A percentile compares a stretch with the other conserved stretches of the same genome.
Evolutionary conservation across 2,797 vertebrate species (phyloP).

Genomic region (Acipenser transmontanus): DNA sequence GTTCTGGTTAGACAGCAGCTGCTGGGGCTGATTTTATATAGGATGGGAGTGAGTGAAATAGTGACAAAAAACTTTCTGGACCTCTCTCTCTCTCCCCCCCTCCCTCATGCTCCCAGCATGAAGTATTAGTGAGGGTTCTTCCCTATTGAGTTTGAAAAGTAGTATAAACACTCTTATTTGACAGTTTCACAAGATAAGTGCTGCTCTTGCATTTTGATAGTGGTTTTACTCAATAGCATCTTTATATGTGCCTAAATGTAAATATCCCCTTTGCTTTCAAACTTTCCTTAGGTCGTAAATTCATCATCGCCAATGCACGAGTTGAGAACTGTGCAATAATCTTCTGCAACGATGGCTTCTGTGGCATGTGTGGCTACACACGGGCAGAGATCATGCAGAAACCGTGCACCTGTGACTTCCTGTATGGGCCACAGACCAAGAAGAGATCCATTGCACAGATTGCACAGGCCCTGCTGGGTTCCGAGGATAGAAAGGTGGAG

Average conservation of each 20-base stretch:
- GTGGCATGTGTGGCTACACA: constrained; percentile 85
- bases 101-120: constrained; percentile 3
- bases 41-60: too few relatives aligned
- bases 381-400: constrained; percentile 95
- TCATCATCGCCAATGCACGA: constrained; percentile 88
- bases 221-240: too few relatives aligned
- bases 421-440: constrained; percentile 86
- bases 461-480: constrained; percentile 84
- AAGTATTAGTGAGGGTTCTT: too few relatives aligned
- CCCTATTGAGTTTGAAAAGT: too few relatives aligned
- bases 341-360: constrained; percentile 96
- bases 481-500: constrained; percentile 93
- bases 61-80: background rate
- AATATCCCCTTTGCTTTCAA: too few relatives aligned
- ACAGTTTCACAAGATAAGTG: background rate
- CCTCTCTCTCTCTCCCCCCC: constrained; percentile 12
- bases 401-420: constrained; percentile 89
- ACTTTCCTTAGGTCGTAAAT: constrained; percentile 74
- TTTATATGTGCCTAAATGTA: too few relatives aligned
- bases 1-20: too few relatives aligned
- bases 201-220: too few relatives aligned
- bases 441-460: constrained; percentile 81
- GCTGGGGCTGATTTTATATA: too few relatives aligned
- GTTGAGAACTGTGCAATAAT: constrained; percentile 97
- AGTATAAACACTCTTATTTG: background rate